These are phyloP conservation scores for Ligdia adustata DNA, from an alignment of 2,888 invertebrate genomes.

Conservation along the genomic window DNA sequence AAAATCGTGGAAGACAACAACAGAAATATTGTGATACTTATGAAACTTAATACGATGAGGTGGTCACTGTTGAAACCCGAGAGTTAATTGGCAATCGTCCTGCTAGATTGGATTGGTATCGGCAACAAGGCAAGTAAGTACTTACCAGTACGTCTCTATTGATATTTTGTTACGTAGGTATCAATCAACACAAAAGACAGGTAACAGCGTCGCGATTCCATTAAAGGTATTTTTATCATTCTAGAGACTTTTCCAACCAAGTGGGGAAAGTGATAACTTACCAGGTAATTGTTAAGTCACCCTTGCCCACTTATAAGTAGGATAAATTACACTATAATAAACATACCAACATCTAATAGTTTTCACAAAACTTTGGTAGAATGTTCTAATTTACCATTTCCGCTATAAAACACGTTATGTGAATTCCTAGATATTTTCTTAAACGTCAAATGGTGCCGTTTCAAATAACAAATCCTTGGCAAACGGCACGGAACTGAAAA, in stretches of 20 bases:
- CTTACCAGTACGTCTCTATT: neutral
- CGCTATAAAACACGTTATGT: slow-evolving; percentile 10
- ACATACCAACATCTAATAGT: too few species aligned
- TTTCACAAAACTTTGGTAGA: neutral
- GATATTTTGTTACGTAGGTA: neutral
- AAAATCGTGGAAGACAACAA: too few species aligned
- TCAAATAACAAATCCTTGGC: slow-evolving; percentile 27
- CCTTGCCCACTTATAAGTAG: too few species aligned
- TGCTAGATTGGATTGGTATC: slow-evolving; percentile 60
- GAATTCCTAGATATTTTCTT: slow-evolving; percentile 23
- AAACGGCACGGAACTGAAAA: slow-evolving; percentile 23
- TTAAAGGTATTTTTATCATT: too few species aligned
- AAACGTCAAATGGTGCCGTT: slow-evolving; percentile 10
- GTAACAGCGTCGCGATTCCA: too few species aligned
- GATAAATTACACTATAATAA: too few species aligned
- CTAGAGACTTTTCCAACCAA: too few species aligned
- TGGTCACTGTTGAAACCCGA: slow-evolving; percentile 66
- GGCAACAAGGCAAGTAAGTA: slow-evolving; percentile 43
- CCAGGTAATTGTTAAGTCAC: too few species aligned
- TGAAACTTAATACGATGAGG: slow-evolving; percentile 38
- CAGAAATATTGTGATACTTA: slow-evolving; percentile 6
- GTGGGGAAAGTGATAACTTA: too few species aligned
- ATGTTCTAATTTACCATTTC: slow-evolving; percentile 12
- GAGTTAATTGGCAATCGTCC: slow-evolving; percentile 77
- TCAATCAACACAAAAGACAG: too few species aligned